Evolutionary conservation across 1,140 invertebrate species (phyloP).

Genomic region (Steinernema feltiae): DNA sequence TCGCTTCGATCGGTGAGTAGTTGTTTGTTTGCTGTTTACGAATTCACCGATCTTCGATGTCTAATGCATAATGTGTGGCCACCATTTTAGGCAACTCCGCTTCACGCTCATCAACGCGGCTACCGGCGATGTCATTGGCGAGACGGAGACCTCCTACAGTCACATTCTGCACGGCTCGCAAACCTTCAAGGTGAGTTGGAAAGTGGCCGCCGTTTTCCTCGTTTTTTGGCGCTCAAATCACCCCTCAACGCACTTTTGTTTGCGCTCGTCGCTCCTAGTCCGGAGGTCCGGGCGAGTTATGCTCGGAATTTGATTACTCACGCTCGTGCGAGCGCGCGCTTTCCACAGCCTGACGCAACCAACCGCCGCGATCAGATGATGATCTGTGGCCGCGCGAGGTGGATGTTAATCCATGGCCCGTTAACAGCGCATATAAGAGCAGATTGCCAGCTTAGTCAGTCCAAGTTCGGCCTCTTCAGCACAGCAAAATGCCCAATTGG

Average conservation of each 20-base stretch:
- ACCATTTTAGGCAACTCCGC: not conserved
- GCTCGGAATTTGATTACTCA: conserved; percentile 9
- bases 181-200: not conserved
- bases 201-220: too few relatives aligned
- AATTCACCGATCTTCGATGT: not conserved
- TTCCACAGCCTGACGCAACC: too few relatives aligned
- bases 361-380: too few relatives aligned
- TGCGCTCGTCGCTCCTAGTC: not conserved
- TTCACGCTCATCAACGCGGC: not conserved
- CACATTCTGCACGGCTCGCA: not conserved
- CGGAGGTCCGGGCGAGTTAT: not conserved
- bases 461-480: too few relatives aligned
- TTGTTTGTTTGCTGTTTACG: not conserved
- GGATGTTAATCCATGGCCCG: too few relatives aligned
- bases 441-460: too few relatives aligned
- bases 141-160: not conserved
- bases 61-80: not conserved
- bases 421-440: too few relatives aligned
- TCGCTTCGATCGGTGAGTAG: conserved; percentile 4
- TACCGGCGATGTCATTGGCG: not conserved
- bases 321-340: not conserved
- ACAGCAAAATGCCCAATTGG: not conserved
- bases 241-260: not conserved
- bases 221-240: too few relatives aligned
- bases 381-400: not conserved